Conservation (phyloP, 2,113 vertebrate species). For the Pelecanoides urinatrix region DNA sequence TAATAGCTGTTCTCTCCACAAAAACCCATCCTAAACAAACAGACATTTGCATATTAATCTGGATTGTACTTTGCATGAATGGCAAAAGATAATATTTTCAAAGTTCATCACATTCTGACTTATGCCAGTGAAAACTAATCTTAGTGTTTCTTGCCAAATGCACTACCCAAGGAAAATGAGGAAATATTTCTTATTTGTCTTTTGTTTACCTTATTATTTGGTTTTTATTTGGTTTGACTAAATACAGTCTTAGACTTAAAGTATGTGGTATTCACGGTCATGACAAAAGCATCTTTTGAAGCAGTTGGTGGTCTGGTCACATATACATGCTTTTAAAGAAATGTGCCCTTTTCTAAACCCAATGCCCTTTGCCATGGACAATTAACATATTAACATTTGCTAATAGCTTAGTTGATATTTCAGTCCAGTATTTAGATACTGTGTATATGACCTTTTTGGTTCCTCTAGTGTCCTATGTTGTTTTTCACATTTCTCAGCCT, state of each 20-base stretch:
- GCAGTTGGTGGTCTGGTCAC: not conserved
- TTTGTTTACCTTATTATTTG: not conserved
- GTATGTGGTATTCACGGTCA: not conserved
- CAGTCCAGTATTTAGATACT: not conserved
- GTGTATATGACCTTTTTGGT: not conserved
- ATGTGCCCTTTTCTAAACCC: not conserved
- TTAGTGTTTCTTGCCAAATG: slow-evolving; percentile 1
- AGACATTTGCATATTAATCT: slow-evolving; percentile 33
- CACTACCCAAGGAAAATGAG: not conserved
- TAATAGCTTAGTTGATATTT: slow-evolving; percentile 47
- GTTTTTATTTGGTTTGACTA: not conserved
- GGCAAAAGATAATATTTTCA: slow-evolving; percentile 39
- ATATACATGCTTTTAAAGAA: not conserved
- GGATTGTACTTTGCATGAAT: not conserved
- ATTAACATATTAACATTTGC: slow-evolving; percentile 38
- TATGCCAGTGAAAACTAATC: not conserved
- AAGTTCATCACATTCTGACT: slow-evolving; percentile 21
- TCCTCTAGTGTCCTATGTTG: not conserved
- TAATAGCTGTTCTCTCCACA: slow-evolving; percentile 14
- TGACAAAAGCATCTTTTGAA: not conserved
- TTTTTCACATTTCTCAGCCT: not conserved
- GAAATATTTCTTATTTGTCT: not conserved
- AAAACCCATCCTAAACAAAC: slow-evolving; percentile 31
- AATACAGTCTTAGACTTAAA: not conserved
- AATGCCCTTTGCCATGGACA: not conserved